Evolutionary conservation across 2,797 vertebrate species (phyloP).

Genomic region (Acestrorhynchus altus): DNA sequence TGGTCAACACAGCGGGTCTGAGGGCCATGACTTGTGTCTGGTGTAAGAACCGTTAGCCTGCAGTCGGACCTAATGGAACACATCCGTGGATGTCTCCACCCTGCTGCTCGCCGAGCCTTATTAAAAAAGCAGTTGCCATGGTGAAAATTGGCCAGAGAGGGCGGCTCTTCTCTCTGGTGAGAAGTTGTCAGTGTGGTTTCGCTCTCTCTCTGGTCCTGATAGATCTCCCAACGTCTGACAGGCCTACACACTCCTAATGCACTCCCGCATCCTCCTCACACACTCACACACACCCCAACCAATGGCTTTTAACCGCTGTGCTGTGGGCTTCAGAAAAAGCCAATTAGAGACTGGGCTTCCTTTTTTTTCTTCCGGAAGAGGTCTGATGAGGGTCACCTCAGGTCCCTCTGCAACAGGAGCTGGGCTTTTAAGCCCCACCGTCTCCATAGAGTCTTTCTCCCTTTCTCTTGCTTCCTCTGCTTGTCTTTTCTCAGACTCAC

Average conservation of each 20-base stretch:
- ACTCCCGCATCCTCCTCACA: conserved; percentile 12
- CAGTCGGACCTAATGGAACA: conserved; percentile 16
- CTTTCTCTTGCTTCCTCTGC: not conserved
- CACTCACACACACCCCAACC: conserved; percentile 14
- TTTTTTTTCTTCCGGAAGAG: conserved; percentile 9
- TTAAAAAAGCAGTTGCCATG: conserved; percentile 32
- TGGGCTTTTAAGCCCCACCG: conserved; percentile 34
- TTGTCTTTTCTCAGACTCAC: not conserved
- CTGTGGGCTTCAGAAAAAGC: conserved; percentile 30
- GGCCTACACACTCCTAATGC: conserved; percentile 56
- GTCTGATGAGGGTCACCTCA: conserved; percentile 32
- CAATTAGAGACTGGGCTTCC: conserved; percentile 32
- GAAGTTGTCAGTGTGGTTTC: conserved; percentile 6
- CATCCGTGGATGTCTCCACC: conserved; percentile 14
- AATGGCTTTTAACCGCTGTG: conserved; percentile 25
- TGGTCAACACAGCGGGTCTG: not conserved
- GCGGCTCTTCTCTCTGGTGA: conserved; percentile 21
- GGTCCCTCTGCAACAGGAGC: conserved; percentile 27
- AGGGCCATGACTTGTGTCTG: not conserved
- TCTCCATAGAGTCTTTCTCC: conserved; percentile 34
- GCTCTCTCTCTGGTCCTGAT: not conserved
- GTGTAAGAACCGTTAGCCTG: not conserved
- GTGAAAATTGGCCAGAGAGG: conserved; percentile 20
- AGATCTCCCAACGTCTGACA: not conserved
- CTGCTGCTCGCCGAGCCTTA: conserved; percentile 19